Evolutionary conservation across 2,888 invertebrate genomes (phyloP), one percentile per base, ranked within the genome.

Genomic region (Cylindroiulus punctatus): DNA sequence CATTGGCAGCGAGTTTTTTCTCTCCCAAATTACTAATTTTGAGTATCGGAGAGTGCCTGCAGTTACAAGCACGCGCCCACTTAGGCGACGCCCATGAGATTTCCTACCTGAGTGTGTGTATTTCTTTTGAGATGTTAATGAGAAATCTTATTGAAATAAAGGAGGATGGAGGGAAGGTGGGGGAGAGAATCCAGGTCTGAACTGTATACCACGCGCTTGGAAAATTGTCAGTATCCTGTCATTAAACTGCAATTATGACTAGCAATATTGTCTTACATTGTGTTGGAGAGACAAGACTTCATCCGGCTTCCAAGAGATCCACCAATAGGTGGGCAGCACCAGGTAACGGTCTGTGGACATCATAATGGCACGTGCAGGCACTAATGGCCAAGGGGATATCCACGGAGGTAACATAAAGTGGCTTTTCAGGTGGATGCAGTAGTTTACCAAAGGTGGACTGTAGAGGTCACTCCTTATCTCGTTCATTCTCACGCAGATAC

Each of bases 191-290:
- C 22, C 22, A 65, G 65, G 65, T 10, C 26, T 65, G 65, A 65
- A 65, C 65, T 65, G 65, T 65, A 65, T 22, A 65, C 65, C 65
- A 65, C 65, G 57, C 85, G 65, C 65, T 85, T 36, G 8, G 85
- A 65, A 85, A 85, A 85, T 85, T 85, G 85, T 85, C 57, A 57
- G 85, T 85, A 85, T 85, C 85, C 85, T 85, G 85, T 85, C 85
- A 85, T 85, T 85, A 85, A 52, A 85, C 32, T 52, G 17, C 57
- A 85, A 85, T 85, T 85, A 85, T 30, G 83, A 82, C n/a, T 82
- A 42, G 83, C 83, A 82, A 82, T 82, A 82, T 82, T 82, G 83
- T 82, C 83, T 82, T 82, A 82, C 83, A 82, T 82, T 82, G 83
- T 82, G 42, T 82, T 36, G 40, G 22, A 82, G 42, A n/a, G 83